Evolutionary conservation across 2,888 invertebrate species (phyloP).

Genomic region (Oscheius sp.): DNA sequence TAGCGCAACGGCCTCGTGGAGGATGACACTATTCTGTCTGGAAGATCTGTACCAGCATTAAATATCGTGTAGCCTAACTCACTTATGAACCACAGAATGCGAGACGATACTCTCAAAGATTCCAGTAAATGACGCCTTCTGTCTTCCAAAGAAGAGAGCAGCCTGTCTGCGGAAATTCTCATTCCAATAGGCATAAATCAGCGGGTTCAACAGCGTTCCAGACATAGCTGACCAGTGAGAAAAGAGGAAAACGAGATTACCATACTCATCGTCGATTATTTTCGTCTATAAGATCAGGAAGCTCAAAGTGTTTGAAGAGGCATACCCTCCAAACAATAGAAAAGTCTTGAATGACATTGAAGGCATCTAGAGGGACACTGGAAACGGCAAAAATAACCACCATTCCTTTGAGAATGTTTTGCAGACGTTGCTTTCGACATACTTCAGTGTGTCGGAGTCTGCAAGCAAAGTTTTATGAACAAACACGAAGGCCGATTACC

Average conservation of each 20-base stretch:
- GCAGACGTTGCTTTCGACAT: constrained; percentile 88
- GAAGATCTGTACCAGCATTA: not conserved
- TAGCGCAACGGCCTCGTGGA: constrained; percentile 1
- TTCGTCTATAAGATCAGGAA: constrained; percentile 6
- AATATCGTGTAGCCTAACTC: not conserved
- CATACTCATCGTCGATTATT: constrained; percentile 10
- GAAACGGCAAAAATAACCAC: constrained; percentile 91
- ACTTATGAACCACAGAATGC: constrained; percentile 11
- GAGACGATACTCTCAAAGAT: constrained; percentile 11
- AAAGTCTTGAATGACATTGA: constrained; percentile 62
- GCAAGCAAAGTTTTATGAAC: not conserved
- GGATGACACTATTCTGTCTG: constrained; percentile 1
- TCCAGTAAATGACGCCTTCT: constrained; percentile 24
- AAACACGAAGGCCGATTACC: not conserved
- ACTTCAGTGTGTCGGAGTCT: constrained; percentile 79
- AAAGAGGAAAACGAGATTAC: constrained; percentile 81
- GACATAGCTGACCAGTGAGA: constrained; percentile 91
- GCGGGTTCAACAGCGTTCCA: constrained; percentile 91
- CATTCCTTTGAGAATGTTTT: constrained; percentile 96
- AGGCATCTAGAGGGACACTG: constrained; percentile 77
- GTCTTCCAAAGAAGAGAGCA: constrained; percentile 10
- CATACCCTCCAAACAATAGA: constrained; percentile 54
- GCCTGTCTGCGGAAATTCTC: constrained; percentile 60
- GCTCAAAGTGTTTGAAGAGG: not conserved
- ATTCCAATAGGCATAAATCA: constrained; percentile 64